These are phyloP conservation scores for Balaeniceps rex DNA, from an alignment of 2,113 vertebrate genomes.

Conservation along the genomic window DNA sequence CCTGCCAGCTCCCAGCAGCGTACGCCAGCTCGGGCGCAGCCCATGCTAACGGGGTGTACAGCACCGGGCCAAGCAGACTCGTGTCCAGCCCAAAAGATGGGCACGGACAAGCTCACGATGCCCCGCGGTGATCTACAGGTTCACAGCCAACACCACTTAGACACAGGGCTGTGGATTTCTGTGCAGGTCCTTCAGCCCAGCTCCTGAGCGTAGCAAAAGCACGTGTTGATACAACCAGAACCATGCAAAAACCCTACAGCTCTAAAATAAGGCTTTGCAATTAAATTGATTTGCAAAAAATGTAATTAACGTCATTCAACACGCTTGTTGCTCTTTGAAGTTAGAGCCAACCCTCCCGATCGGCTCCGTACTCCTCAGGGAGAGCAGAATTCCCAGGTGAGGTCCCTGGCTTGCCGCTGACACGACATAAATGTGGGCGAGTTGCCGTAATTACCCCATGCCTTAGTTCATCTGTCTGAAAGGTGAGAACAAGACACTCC, in stretches of 20 bases:
- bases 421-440: not conserved
- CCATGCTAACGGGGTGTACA: accelerated
- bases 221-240: accelerated
- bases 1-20: not conserved
- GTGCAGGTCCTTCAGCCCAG: not conserved
- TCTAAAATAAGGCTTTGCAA: not conserved
- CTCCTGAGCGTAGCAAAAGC: accelerated
- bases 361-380: accelerated
- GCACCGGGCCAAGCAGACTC: not conserved
- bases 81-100: not conserved
- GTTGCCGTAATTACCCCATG: not conserved
- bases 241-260: not conserved
- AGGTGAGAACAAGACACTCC: constrained; percentile 7
- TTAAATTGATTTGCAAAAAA: not conserved
- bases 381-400: not conserved
- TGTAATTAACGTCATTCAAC: not conserved
- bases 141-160: not conserved
- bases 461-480: not conserved
- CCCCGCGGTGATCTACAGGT: not conserved
- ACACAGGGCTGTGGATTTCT: not conserved
- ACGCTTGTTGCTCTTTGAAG: not conserved
- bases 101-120: not conserved
- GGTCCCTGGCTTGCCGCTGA: not conserved
- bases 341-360: not conserved
- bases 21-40: not conserved